These are phyloP conservation scores for Microctonus hyperodae DNA, from an alignment of 2,888 invertebrate genomes.

Conservation along the genomic window DNA sequence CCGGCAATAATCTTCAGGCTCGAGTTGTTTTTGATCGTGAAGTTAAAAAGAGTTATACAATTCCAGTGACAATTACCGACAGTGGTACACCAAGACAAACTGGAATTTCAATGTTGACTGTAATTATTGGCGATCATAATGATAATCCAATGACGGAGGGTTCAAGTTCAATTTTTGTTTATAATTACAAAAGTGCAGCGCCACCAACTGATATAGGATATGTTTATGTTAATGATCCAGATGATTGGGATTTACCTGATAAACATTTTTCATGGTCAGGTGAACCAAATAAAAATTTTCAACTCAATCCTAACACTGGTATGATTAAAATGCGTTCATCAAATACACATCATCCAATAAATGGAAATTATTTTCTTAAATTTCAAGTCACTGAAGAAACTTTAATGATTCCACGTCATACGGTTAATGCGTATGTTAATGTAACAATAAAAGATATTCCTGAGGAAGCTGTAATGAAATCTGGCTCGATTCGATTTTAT, in stretches of 20 bases:
- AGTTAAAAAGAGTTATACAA: constrained; percentile 82
- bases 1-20: constrained; percentile 74
- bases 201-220: constrained; percentile 87
- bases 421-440: constrained; percentile 83
- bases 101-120: constrained; percentile 82
- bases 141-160: constrained; percentile 92
- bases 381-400: constrained; percentile 79
- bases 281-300: constrained; percentile 71
- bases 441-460: constrained; percentile 88
- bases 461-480: constrained; percentile 90
- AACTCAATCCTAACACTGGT: constrained; percentile 78
- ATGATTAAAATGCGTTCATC: constrained; percentile 88
- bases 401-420: constrained; percentile 63
- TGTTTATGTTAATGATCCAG: constrained; percentile 92
- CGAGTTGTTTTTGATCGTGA: constrained; percentile 85
- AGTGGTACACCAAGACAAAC: constrained; percentile 79
- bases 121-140: constrained; percentile 94
- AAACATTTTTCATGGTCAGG: constrained; percentile 81
- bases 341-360: constrained; percentile 77
- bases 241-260: constrained; percentile 96
- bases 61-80: constrained; percentile 91
- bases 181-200: constrained; percentile 88
- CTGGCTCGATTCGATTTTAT: constrained; percentile 87
- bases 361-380: constrained; percentile 73
- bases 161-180: constrained; percentile 89